These are phyloP conservation scores for Brenthis daphne DNA, from an alignment of 2,888 invertebrate species.

Conservation along the genomic window DNA sequence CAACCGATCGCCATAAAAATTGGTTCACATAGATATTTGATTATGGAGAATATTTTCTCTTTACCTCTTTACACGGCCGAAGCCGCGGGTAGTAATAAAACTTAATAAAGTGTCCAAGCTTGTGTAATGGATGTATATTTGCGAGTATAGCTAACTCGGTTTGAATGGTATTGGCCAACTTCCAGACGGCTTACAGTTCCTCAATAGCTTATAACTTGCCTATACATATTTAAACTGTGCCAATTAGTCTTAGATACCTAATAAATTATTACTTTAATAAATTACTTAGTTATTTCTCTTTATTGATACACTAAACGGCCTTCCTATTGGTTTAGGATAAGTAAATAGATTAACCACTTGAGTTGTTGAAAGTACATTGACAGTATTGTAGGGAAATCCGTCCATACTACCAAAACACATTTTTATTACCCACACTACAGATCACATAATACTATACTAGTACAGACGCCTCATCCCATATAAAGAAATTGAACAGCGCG, in stretches of 20 bases:
- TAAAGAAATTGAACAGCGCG: too few relatives aligned
- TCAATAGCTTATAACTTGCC: constrained; percentile 43
- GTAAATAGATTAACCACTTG: not conserved
- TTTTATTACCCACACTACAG: too few relatives aligned
- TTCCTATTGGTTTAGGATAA: not conserved
- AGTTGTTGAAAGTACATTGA: too few relatives aligned
- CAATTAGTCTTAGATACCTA: constrained; percentile 23
- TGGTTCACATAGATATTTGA: too few relatives aligned
- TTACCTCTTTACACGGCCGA: too few relatives aligned
- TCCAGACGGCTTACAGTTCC: constrained; percentile 56
- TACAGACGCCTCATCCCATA: too few relatives aligned
- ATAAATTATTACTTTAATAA: constrained; percentile 23
- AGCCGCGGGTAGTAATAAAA: not conserved
- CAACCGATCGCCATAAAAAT: too few relatives aligned
- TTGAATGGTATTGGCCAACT: constrained; percentile 63
- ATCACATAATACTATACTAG: too few relatives aligned
- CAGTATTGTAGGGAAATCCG: too few relatives aligned
- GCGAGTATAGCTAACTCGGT: constrained; percentile 45
- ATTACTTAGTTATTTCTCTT: constrained; percentile 3
- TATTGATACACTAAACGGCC: not conserved
- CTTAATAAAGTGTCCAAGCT: constrained; percentile 15
- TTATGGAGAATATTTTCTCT: too few relatives aligned
- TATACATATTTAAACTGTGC: constrained; percentile 37
- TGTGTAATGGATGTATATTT: constrained; percentile 3
- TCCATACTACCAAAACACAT: too few relatives aligned